A percentile compares a stretch with the other conserved stretches of the same genome.
These are phyloP conservation scores for Dascillus cervinus DNA, from an alignment of 2,888 invertebrate species.

Conservation along the genomic window DNA sequence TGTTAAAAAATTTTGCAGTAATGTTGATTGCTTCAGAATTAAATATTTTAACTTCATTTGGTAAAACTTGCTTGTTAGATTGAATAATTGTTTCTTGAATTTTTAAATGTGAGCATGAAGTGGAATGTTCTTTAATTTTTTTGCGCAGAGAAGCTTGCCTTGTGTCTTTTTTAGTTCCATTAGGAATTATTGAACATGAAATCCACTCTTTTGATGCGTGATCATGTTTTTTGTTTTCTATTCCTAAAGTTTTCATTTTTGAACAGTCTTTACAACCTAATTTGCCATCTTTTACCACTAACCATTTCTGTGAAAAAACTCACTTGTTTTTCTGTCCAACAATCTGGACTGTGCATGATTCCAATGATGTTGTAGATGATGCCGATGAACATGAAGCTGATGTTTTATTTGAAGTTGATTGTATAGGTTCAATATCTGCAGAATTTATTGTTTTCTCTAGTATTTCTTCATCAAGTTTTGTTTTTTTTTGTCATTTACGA, in stretches of 20 bases:
- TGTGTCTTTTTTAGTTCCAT: neutral
- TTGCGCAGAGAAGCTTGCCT: neutral
- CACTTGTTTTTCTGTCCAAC: too few relatives aligned
- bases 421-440: too few relatives aligned
- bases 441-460: too few relatives aligned
- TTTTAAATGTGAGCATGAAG: neutral
- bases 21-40: constrained; percentile 1
- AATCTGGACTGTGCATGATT: too few relatives aligned
- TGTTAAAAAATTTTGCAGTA: constrained; percentile 7
- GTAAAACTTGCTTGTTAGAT: too few relatives aligned
- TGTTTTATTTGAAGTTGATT: too few relatives aligned
- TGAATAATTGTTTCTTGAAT: too few relatives aligned
- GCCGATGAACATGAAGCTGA: neutral
- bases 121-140: neutral
- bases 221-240: neutral
- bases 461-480: too few relatives aligned
- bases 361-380: neutral
- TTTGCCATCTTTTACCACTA: neutral
- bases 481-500: too few relatives aligned
- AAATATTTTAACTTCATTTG: too few relatives aligned
- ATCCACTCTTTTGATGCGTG: neutral
- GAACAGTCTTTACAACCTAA: neutral
- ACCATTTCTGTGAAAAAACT: too few relatives aligned
- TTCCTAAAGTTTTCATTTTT: neutral
- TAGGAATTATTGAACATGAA: neutral